Percentiles rank a stretch among this genome's conserved stretches.
phyloP scores from a whole-genome alignment of 2,797 vertebrate species.

The Heterohyrax brucei region DNA sequence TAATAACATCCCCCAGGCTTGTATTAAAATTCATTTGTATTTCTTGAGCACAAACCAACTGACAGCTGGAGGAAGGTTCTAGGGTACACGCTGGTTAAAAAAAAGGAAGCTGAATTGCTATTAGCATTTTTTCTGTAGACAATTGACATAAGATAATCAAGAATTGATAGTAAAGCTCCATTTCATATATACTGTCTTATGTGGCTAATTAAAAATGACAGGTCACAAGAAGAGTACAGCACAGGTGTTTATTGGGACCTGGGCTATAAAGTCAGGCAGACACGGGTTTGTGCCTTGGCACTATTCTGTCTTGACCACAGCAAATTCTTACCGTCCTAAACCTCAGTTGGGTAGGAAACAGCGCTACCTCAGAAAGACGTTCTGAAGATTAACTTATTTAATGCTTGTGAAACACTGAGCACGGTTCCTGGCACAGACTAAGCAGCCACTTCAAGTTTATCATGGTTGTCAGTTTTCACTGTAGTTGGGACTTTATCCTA shows the following conservation, averaged over 20 bases:
- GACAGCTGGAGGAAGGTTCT: slow-evolving; percentile 15
- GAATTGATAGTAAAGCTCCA: slow-evolving; percentile 55
- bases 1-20: slow-evolving; percentile 73
- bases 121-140: background rate
- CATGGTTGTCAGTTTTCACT: background rate
- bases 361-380: background rate
- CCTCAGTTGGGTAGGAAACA: background rate
- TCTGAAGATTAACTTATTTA: background rate
- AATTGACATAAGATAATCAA: slow-evolving; percentile 40
- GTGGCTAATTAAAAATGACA: slow-evolving; percentile 61
- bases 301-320: background rate
- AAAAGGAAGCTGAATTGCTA: slow-evolving; percentile 6
- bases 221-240: background rate
- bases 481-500: background rate
- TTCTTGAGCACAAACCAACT: slow-evolving; percentile 69
- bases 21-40: slow-evolving; percentile 75
- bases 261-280: background rate
- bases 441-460: background rate
- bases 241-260: background rate
- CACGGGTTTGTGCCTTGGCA: background rate
- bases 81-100: background rate
- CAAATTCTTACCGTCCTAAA: background rate
- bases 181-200: slow-evolving; percentile 70
- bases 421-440: background rate
- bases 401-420: background rate